A percentile compares a stretch with the other conserved stretches of the same genome.
Evolutionary conservation across 2,888 invertebrate species (phyloP).

Genomic region (Agelastica alni): DNA sequence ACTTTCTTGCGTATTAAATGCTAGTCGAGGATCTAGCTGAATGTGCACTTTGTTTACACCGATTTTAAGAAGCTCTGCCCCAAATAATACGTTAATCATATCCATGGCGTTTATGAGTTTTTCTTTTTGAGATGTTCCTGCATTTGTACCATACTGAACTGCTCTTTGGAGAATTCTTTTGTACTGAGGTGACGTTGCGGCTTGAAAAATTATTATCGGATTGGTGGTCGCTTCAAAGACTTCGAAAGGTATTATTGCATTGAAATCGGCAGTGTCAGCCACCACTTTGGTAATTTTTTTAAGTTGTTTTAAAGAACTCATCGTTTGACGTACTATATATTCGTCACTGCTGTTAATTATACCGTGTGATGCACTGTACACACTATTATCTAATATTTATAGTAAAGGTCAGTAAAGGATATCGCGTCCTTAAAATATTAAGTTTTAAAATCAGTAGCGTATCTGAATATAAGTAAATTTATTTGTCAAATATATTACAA

Average conservation of each 20-base stretch:
- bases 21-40: slow-evolving; percentile 94
- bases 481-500: no score
- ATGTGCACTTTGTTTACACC: slow-evolving; percentile 97
- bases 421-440: no score
- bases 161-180: slow-evolving; percentile 87
- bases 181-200: slow-evolving; percentile 93
- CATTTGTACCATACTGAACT: slow-evolving; percentile 78
- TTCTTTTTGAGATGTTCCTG: slow-evolving; percentile 70
- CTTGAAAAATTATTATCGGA: slow-evolving; percentile 94
- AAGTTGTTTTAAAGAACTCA: slow-evolving; percentile 80
- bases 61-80: slow-evolving; percentile 94
- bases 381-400: background rate
- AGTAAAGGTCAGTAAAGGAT: background rate
- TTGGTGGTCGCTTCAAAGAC: slow-evolving; percentile 99
- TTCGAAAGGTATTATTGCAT: slow-evolving; percentile 95
- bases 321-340: no score
- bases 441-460: no score
- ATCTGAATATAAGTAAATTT: no score
- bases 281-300: slow-evolving; percentile 91
- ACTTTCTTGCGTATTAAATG: slow-evolving; percentile 91
- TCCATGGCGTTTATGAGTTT: slow-evolving; percentile 87
- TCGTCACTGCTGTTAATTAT: no score
- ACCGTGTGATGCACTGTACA: background rate
- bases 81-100: slow-evolving; percentile 93
- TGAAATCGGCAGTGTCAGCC: slow-evolving; percentile 98